Evolutionary conservation across 2,888 invertebrate species (phyloP).

Genomic region (Lasioglossum villosulum): DNA sequence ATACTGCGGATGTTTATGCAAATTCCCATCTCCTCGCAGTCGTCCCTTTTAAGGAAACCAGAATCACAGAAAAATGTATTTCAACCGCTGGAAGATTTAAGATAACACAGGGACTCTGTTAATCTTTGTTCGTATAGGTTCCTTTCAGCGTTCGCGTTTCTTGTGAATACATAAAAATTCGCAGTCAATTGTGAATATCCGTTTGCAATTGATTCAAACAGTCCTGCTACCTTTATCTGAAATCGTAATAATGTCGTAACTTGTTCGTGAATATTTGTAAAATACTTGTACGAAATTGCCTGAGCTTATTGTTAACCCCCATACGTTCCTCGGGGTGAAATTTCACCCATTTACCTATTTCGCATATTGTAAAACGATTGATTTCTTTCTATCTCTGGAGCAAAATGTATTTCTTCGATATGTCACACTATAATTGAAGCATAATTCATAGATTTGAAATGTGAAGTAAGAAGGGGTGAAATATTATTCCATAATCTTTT

Average conservation of each 20-base stretch:
- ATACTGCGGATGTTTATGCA: constrained; percentile 5
- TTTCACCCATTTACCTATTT: no score
- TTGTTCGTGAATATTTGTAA: neutral
- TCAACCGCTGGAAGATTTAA: neutral
- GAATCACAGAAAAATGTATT: neutral
- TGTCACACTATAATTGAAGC: no score
- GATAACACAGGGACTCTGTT: neutral
- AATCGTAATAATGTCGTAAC: neutral
- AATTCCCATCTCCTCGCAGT: neutral
- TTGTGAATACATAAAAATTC: neutral
- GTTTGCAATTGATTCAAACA: neutral
- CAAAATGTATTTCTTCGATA: no score
- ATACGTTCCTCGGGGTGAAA: no score
- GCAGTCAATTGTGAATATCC: neutral
- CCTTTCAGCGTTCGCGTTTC: neutral
- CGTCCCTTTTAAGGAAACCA: neutral
- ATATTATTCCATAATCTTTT: no score
- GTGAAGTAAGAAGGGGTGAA: no score
- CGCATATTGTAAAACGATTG: no score
- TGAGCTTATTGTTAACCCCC: neutral
- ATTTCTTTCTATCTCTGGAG: no score
- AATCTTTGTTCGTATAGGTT: neutral
- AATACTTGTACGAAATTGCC: neutral
- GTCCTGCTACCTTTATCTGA: neutral
- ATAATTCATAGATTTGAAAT: no score